Conservation (phyloP, 2,888 invertebrate genomes). For the Acleris cristana region DNA sequence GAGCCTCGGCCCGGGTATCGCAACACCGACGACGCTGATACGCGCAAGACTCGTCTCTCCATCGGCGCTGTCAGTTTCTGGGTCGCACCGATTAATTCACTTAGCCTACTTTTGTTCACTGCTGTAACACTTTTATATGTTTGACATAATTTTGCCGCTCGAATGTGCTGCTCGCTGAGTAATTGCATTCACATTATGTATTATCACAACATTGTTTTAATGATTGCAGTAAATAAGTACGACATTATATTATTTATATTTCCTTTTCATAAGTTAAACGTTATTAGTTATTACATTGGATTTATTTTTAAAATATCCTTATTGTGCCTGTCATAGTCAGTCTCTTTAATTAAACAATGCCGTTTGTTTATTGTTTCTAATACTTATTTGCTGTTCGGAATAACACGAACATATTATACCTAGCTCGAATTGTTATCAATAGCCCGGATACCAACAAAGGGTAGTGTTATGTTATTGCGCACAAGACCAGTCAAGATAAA, state of each 20-base stretch:
- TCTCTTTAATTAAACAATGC: not conserved
- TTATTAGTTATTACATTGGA: too few relatives aligned
- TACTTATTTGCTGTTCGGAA: not conserved
- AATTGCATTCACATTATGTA: slow-evolving; percentile 50
- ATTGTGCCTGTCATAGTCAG: not conserved
- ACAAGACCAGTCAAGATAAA: not conserved
- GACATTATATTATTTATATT: not conserved
- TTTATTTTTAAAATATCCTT: not conserved
- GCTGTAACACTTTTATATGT: slow-evolving; percentile 75
- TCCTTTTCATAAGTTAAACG: too few relatives aligned
- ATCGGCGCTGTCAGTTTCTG: slow-evolving; percentile 70
- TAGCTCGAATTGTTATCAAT: slow-evolving; percentile 13
- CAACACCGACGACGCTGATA: slow-evolving; percentile 30
- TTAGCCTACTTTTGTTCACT: slow-evolving; percentile 79
- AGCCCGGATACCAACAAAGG: not conserved
- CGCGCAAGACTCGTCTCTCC: slow-evolving; percentile 50
- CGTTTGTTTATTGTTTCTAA: not conserved
- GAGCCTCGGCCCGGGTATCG: slow-evolving; percentile 25
- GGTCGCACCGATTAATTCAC: slow-evolving; percentile 78
- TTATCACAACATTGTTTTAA: slow-evolving; percentile 29
- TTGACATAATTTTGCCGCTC: slow-evolving; percentile 71
- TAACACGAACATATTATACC: not conserved
- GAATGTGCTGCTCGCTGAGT: slow-evolving; percentile 52
- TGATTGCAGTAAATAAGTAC: not conserved
- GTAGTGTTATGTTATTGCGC: slow-evolving; percentile 6